Evolutionary conservation across 2,888 invertebrate species (phyloP), one percentile per base, ranked within the genome.

Genomic region (Rugalucina vietnamica): DNA sequence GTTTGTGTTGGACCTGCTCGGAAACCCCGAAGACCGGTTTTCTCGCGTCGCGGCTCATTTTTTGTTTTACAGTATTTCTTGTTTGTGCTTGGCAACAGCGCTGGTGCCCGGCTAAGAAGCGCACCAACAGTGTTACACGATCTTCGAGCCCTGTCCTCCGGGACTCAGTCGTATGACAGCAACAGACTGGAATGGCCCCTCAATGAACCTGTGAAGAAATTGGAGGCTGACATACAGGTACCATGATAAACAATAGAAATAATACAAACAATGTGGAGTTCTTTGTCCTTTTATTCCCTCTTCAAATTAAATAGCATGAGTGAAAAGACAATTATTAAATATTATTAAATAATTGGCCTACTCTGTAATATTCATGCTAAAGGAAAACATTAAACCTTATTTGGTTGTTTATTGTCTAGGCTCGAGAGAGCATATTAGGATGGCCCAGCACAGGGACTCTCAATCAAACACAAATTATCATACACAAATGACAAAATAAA

Each of bases 131-230:
- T 76, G 14, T 74, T 93, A 27, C 73, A 80, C 79, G 57, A 57
- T 24, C 34, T 24, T 34, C 96, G 97, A 39, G 95, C 95, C 0
- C 93, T 96, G 0, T 97, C 97, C 0, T 96, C 96, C 27, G 97
- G 97, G 0, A 95, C 95, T 5, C 97, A 97, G 94, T 95, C 95
- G 49, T 98, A 96, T 92, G 97, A 97, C 75, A 97, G 97, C 0
- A 96, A 97, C 87, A 96, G 96, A 91, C 95, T 95, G 36, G 92
- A 96, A 27, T 97, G 97, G 96, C 98, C 98, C 0, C 92, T 98
- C n/a, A 97, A 96, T 85, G 95, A 97, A 92, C 97, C 97, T 0
- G 95, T 97, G 12, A 96, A 96, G 0, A 98, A 98, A 93, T 89
- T 97, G 43, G 97, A 97, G 95, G 97, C 97, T 0, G 88, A 95